phyloP scores from a whole-genome alignment of 2,113 vertebrate genomes.

The Barbus barbus region DNA sequence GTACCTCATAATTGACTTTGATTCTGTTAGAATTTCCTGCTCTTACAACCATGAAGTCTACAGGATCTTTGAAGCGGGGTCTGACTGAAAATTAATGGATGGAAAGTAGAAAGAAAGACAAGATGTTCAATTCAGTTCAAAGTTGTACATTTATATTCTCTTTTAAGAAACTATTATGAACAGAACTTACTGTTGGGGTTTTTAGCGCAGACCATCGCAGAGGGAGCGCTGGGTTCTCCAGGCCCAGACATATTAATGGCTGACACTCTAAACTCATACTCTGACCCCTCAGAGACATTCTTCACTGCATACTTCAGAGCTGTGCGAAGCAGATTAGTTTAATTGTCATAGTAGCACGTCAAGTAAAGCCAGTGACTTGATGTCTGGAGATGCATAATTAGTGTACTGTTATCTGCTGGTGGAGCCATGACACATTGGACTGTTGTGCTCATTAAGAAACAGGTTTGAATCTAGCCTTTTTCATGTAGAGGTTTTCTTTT shows the following conservation, averaged over 20 bases:
- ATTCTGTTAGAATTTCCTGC: slow-evolving; percentile 78
- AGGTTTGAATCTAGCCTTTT: background rate
- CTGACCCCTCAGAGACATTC: slow-evolving; percentile 79
- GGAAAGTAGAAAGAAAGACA: background rate
- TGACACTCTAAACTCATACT: slow-evolving; percentile 86
- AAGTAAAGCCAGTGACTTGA: background rate
- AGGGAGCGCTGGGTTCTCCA: slow-evolving; percentile 79
- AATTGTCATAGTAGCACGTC: background rate
- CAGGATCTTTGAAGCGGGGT: slow-evolving; percentile 78
- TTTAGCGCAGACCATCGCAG: slow-evolving; percentile 74
- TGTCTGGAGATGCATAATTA: slow-evolving; percentile 4
- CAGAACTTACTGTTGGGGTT: slow-evolving; percentile 82
- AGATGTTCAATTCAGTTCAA: background rate
- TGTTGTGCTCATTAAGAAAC: background rate
- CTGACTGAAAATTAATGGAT: slow-evolving; percentile 65
- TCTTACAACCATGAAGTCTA: slow-evolving; percentile 76
- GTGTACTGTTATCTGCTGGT: background rate
- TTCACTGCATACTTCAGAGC: slow-evolving; percentile 74
- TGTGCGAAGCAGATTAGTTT: slow-evolving; percentile 49
- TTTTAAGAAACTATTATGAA: slow-evolving; percentile 13
- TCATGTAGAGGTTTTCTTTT: too few species aligned
- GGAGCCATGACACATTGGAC: background rate
- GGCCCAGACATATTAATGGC: slow-evolving; percentile 81
- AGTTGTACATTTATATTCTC: background rate
- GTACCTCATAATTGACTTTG: slow-evolving; percentile 82